Base-by-base conservation (phyloP, 2,888 invertebrate species). In the Trisateles emortualis region DNA sequence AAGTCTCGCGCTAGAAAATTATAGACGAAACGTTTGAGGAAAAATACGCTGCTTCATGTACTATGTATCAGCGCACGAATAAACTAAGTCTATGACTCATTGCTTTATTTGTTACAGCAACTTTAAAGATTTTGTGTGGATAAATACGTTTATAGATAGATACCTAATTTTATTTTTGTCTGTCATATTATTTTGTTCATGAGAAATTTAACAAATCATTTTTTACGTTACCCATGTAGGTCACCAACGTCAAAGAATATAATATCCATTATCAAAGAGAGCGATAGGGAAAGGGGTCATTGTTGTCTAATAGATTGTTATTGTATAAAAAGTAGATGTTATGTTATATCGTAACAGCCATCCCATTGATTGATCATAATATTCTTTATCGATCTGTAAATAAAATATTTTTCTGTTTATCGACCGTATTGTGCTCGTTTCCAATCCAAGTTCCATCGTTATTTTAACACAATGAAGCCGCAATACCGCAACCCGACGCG, bases 391-490 rank as follows among this genome's bases (percentile, higher is more conserved):
- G 68, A 74, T 76, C 56, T 60, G 65, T 72, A 70, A 78, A 77
- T 70, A 79, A 84, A 81, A 78, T 79, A 76, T 78, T 81, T 78
- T 76, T 73, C 69, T 85, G 80, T 86, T 81, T 84, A 86, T 84
- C 80, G 78, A 83, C 72, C 75, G 76, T 79, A 86, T 81, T 83
- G 81, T 84, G 79, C 78, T 83, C 78, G 82, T 81, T 86, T 85
- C 85, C 86, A 87, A 86, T 85, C 79, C 78, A 78, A 84, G 84
- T 82, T 86, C 80, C 84, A 84, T 88, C 87, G 88, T 90, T 90
- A 91, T 87, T 88, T 86, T 83, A 90, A 88, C 90, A 92, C 92
- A 92, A 91, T 91, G 89, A 86, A 89, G 90, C 91, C 90, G 92
- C 92, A 90, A 90, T 86, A 91, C 92, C 92, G 91, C 92, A 92